Evolutionary conservation across 2,797 vertebrate species (phyloP).

Genomic region (Allobates femoralis): DNA sequence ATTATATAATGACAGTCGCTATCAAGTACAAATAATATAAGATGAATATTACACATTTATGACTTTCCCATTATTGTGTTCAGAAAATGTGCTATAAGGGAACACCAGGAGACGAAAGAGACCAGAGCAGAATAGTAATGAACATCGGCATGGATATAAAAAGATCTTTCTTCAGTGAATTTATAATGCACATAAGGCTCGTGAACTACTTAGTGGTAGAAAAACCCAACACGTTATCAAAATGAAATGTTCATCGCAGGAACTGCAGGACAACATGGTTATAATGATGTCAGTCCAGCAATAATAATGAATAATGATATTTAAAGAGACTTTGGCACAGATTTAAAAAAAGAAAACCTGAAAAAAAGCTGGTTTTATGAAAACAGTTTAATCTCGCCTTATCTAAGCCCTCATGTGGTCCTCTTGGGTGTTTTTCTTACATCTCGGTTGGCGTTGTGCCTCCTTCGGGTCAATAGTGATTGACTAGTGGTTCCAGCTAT

Average conservation of each 20-base stretch:
- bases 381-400: too few relatives aligned
- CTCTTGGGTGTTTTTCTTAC: too few relatives aligned
- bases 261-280: background rate
- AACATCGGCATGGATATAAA: conserved; percentile 51
- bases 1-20: conserved; percentile 60
- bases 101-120: conserved; percentile 54
- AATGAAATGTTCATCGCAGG: background rate
- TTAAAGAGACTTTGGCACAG: too few relatives aligned
- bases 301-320: background rate
- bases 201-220: conserved; percentile 37
- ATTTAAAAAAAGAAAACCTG: too few relatives aligned
- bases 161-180: conserved; percentile 38
- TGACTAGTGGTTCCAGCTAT: too few relatives aligned
- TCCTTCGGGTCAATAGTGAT: too few relatives aligned
- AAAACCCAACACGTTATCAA: conserved; percentile 8
- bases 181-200: conserved; percentile 46
- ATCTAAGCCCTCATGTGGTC: too few relatives aligned
- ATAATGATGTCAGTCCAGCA: background rate
- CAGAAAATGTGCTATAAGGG: conserved; percentile 45
- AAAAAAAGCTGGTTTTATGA: too few relatives aligned
- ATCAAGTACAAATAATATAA: conserved; percentile 60
- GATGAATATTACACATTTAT: conserved; percentile 63
- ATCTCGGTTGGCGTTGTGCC: too few relatives aligned
- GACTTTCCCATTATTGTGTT: conserved; percentile 60
- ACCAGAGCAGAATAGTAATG: conserved; percentile 52